A percentile compares a stretch with the other conserved stretches of the same genome.
Evolutionary conservation across 2,888 invertebrate genomes (phyloP).

Genomic region (Ectemnius lituratus): DNA sequence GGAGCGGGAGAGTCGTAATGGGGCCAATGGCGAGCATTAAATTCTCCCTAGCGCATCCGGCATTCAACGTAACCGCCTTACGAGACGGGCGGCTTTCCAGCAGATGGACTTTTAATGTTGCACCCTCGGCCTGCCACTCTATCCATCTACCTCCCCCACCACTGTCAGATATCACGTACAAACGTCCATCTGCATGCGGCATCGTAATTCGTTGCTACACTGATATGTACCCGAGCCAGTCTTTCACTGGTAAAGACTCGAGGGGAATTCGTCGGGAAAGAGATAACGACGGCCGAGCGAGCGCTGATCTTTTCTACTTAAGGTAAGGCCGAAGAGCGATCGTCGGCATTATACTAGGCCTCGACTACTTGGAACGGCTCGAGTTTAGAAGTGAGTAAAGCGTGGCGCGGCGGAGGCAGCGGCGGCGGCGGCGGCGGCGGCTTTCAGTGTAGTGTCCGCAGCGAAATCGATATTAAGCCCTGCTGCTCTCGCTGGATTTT

Average conservation of each 20-base stretch:
- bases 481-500: conserved; percentile 30
- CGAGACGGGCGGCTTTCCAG: conserved; percentile 4
- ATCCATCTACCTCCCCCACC: neutral
- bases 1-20: conserved; percentile 19
- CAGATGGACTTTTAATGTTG: conserved; percentile 58
- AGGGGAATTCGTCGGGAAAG: no score
- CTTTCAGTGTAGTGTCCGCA: conserved; percentile 10
- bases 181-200: neutral
- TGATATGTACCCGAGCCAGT: no score
- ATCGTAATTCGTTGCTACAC: neutral
- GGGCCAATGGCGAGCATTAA: conserved; percentile 50
- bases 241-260: no score
- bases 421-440: neutral
- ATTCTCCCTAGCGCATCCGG: conserved; percentile 32
- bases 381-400: conserved; percentile 4
- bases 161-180: neutral
- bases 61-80: conserved; percentile 2
- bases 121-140: conserved; percentile 20
- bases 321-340: neutral
- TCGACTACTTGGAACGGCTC: neutral
- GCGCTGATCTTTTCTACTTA: conserved; percentile 1
- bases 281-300: no score
- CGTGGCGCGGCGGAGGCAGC: neutral
- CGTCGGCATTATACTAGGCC: neutral
- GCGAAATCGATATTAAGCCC: conserved; percentile 41